Conservation (phyloP, 2,113 vertebrate species). For the Gorsachius goisagi region DNA sequence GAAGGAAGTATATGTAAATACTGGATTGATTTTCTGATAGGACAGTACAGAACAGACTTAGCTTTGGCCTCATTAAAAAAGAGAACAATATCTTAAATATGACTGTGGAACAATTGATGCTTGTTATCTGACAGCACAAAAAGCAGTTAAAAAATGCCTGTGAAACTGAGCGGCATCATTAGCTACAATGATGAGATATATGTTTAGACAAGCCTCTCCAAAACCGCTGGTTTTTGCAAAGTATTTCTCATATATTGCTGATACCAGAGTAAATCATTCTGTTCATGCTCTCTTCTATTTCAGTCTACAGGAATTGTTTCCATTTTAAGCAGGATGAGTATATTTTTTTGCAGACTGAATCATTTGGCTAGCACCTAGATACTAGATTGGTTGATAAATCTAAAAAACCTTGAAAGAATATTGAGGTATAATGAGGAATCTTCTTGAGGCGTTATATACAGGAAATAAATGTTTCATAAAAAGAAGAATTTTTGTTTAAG, state of each 20-base stretch:
- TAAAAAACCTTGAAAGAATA: not conserved
- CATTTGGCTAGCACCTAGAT: not conserved
- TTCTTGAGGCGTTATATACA: not conserved
- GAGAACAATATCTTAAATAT: not conserved
- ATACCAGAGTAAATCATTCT: not conserved
- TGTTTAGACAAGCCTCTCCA: not conserved
- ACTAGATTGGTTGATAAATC: not conserved
- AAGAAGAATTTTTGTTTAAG: not conserved
- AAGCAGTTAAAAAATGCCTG: not conserved
- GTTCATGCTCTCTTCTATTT: not conserved
- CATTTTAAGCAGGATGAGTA: not conserved
- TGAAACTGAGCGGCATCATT: not conserved
- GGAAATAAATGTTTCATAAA: not conserved
- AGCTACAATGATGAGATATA: not conserved
- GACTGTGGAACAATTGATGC: not conserved
- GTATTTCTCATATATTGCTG: not conserved
- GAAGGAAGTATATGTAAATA: not conserved
- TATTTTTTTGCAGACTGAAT: not conserved
- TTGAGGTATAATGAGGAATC: not conserved
- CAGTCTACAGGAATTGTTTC: not conserved
- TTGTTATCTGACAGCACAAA: not conserved
- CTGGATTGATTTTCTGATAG: not conserved
- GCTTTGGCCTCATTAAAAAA: not conserved
- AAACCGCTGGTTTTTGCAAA: rapidly evolving
- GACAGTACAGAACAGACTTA: not conserved